Conservation (phyloP, 2,888 invertebrate species). For the Drosophila robusta region DNA sequence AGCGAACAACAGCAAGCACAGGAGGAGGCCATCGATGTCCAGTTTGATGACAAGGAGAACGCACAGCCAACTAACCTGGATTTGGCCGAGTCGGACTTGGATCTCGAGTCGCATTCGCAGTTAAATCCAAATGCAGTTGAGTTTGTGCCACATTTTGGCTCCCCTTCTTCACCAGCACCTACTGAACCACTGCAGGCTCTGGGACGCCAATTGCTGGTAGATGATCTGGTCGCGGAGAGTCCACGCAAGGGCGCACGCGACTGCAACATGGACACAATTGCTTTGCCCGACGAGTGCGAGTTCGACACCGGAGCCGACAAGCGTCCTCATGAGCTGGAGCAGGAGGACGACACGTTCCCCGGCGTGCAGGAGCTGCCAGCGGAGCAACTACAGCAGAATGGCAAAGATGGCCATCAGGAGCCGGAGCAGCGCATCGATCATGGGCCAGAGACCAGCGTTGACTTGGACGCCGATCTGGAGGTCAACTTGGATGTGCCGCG, state of each 20-base stretch:
- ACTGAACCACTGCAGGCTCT: conserved; percentile 43
- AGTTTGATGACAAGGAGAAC: conserved; percentile 67
- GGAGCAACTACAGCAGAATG: conserved; percentile 53
- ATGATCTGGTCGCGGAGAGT: conserved; percentile 88
- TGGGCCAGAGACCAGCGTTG: conserved; percentile 80
- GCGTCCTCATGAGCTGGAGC: conserved; percentile 83
- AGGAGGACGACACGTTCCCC: conserved; percentile 63
- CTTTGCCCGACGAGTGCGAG: conserved; percentile 82
- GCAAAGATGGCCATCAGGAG: conserved; percentile 25
- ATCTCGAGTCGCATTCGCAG: conserved; percentile 89
- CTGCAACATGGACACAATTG: conserved; percentile 82
- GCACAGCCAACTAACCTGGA: conserved; percentile 46
- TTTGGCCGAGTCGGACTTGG: conserved; percentile 32
- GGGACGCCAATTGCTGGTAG: conserved; percentile 68
- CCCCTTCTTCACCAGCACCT: conserved; percentile 86
- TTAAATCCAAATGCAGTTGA: conserved; percentile 94
- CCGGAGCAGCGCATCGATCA: conserved; percentile 63
- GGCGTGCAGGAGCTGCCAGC: conserved; percentile 24
- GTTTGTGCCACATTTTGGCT: conserved; percentile 87
- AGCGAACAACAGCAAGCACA: conserved; percentile 66
- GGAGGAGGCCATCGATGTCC: conserved; percentile 2
- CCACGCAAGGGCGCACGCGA: conserved; percentile 88
- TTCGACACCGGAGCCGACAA: conserved; percentile 83
- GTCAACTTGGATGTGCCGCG: conserved; percentile 18
- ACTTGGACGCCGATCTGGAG: conserved; percentile 58